Evolutionary conservation across 1,140 invertebrate genomes (phyloP).

Genomic region (Cepaea nemoralis): DNA sequence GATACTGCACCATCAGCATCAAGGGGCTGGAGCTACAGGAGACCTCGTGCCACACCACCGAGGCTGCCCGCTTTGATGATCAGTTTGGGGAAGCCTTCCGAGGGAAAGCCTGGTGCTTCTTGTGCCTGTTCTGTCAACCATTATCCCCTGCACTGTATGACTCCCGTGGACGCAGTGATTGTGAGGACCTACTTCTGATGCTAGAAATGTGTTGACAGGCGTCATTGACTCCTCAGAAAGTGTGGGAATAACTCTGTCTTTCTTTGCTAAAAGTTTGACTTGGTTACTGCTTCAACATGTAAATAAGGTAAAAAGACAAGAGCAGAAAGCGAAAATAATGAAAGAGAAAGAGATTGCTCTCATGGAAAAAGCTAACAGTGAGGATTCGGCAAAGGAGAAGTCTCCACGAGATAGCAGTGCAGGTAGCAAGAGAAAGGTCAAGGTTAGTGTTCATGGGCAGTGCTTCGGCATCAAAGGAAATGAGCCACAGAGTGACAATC

Average conservation of each 20-base stretch:
- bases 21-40: slow-evolving; percentile 75
- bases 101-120: slow-evolving; percentile 41
- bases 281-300: slow-evolving; percentile 72
- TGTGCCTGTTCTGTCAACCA: slow-evolving; percentile 58
- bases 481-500: not conserved
- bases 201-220: slow-evolving; percentile 73
- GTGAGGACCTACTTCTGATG: slow-evolving; percentile 73
- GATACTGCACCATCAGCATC: slow-evolving; percentile 70
- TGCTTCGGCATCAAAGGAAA: slow-evolving; percentile 33
- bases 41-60: slow-evolving; percentile 75
- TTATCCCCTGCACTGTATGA: slow-evolving; percentile 67
- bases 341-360: slow-evolving; percentile 43
- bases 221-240: slow-evolving; percentile 73
- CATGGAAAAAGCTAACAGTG: slow-evolving; percentile 38
- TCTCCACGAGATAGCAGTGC: not conserved
- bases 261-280: slow-evolving; percentile 71
- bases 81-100: slow-evolving; percentile 72
- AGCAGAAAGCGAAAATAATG: slow-evolving; percentile 38
- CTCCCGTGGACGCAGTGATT: slow-evolving; percentile 62
- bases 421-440: slow-evolving; percentile 34
- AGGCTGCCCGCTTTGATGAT: slow-evolving; percentile 74
- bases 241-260: slow-evolving; percentile 65
- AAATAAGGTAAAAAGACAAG: slow-evolving; percentile 59
- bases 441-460: slow-evolving; percentile 32
- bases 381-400: not conserved